Conservation (phyloP, 2,888 invertebrate genomes). For the Spodoptera littoralis region DNA sequence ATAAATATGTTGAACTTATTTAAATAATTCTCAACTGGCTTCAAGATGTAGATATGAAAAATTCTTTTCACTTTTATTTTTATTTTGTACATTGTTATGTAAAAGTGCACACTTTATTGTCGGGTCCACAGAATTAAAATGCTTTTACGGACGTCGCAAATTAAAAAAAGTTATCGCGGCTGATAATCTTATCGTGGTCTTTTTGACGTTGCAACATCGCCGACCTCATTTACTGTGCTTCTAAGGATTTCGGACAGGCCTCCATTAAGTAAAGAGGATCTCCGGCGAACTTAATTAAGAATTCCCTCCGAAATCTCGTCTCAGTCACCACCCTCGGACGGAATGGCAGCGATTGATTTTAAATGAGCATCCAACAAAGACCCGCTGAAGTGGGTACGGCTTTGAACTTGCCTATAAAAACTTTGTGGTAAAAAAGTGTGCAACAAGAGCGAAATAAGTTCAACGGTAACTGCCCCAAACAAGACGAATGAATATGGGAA, state of each 20-base stretch:
- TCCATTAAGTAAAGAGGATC: conserved; percentile 86
- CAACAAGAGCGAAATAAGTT: conserved; percentile 53
- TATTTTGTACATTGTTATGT: conserved; percentile 30
- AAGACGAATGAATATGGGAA: conserved; percentile 56
- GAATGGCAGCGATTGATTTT: conserved; percentile 86
- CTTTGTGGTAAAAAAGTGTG: conserved; percentile 70
- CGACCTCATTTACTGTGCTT: conserved; percentile 77
- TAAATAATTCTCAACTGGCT: conserved; percentile 44
- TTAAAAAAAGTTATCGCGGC: conserved; percentile 69
- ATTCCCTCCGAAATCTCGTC: conserved; percentile 86
- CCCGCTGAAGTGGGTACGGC: conserved; percentile 67
- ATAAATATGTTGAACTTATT: conserved; percentile 41
- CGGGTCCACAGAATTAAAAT: conserved; percentile 54
- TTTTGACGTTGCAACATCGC: conserved; percentile 71
- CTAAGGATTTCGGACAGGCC: conserved; percentile 78
- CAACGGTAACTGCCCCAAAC: conserved; percentile 48
- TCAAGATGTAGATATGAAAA: conserved; percentile 18
- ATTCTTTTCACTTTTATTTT: conserved; percentile 21
- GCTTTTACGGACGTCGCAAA: conserved; percentile 63
- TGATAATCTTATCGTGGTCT: conserved; percentile 73
- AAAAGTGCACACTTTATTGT: conserved; percentile 22
- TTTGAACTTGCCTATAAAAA: conserved; percentile 76
- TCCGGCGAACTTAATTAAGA: conserved; percentile 85
- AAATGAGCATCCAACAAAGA: conserved; percentile 84
- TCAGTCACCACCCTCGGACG: conserved; percentile 74